Percentiles rank a stretch among this genome's conserved stretches.
phyloP scores from a whole-genome alignment of 1,140 invertebrate species.

The Dendrolimus kikuchii region DNA sequence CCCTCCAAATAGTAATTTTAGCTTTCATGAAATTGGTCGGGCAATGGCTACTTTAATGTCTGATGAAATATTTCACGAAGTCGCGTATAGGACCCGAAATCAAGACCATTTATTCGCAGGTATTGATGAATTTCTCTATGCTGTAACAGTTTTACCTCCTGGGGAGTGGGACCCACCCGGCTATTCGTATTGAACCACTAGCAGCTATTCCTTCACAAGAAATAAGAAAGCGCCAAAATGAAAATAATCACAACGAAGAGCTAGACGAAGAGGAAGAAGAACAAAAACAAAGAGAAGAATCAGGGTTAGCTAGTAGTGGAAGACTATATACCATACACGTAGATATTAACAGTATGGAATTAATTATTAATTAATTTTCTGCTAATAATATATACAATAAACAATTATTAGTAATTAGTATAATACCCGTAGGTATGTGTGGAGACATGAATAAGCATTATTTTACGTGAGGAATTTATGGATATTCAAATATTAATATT shows the following conservation, averaged over 20 bases:
- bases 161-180: conserved; percentile 99
- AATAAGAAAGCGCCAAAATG: conserved; percentile 85
- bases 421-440: no score
- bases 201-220: conserved; percentile 95
- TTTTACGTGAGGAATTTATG: no score
- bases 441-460: no score
- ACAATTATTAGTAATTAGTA: no score
- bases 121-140: conserved; percentile 98
- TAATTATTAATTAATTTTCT: no score
- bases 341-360: no score
- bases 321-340: conserved; percentile 26
- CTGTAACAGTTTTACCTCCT: conserved; percentile 96
- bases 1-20: conserved; percentile 83
- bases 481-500: no score
- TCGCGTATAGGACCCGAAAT: conserved; percentile 96
- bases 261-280: conserved; percentile 89
- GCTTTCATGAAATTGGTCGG: conserved; percentile 97
- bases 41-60: conserved; percentile 99
- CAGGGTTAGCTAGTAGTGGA: conserved; percentile 89
- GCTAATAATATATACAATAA: no score
- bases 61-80: conserved; percentile 99
- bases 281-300: conserved; percentile 86
- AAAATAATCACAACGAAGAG: conserved; percentile 80
- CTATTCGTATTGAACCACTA: conserved; percentile 98
- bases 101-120: conserved; percentile 95